Conservation (phyloP, 2,888 invertebrate genomes). For the Nasonovia ribisnigri region DNA sequence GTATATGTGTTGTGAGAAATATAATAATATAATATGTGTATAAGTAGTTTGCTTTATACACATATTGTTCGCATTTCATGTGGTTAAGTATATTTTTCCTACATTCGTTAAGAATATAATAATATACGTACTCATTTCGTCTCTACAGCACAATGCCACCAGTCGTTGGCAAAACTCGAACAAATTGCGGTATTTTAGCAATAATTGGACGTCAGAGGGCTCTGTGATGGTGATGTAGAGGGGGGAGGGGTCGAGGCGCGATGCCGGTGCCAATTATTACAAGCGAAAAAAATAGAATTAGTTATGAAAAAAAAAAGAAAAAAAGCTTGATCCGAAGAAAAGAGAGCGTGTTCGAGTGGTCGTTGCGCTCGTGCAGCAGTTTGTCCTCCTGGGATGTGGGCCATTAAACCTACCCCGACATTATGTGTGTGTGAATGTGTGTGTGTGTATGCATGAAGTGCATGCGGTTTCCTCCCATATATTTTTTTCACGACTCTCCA, state of each 20-base stretch:
- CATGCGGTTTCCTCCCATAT: conserved; percentile 42
- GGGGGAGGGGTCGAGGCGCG: not conserved
- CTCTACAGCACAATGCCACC: not conserved
- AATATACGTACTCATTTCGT: conserved; percentile 10
- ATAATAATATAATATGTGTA: not conserved
- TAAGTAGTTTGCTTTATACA: conserved; percentile 14
- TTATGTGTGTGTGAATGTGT: conserved; percentile 22
- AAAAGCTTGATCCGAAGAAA: conserved; percentile 37
- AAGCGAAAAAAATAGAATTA: conserved; percentile 28
- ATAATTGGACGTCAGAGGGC: conserved; percentile 54
- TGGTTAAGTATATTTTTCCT: not conserved
- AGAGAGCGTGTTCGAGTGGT: conserved; percentile 57
- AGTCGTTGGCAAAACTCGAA: conserved; percentile 21
- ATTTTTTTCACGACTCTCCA: conserved; percentile 14
- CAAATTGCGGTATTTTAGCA: conserved; percentile 36
- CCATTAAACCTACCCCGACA: conserved; percentile 55
- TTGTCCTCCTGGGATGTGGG: conserved; percentile 64
- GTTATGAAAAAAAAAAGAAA: conserved; percentile 8
- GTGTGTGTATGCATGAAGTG: conserved; percentile 56
- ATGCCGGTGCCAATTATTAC: conserved; percentile 55
- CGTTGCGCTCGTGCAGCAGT: conserved; percentile 31
- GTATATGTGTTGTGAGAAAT: not conserved
- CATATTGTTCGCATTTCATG: not conserved
- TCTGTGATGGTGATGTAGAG: not conserved
- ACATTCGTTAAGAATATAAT: not conserved